Conservation (phyloP, 2,888 invertebrate species). For the Latrodectus elegans region DNA sequence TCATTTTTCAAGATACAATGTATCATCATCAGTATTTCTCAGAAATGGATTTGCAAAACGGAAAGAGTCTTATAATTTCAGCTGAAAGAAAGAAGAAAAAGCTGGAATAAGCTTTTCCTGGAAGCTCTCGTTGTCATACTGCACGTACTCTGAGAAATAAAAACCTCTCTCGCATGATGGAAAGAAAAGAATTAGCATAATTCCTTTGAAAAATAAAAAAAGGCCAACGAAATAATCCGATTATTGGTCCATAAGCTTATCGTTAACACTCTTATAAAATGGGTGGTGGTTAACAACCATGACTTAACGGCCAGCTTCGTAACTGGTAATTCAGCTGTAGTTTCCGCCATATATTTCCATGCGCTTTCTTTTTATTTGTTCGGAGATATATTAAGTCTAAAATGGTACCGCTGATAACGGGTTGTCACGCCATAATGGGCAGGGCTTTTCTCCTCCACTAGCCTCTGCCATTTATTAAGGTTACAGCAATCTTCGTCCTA, state of each 20-base stretch:
- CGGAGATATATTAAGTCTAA: slow-evolving; percentile 12
- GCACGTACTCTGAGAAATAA: neutral
- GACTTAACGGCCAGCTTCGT: slow-evolving; percentile 40
- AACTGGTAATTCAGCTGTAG: slow-evolving; percentile 33
- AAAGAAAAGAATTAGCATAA: slow-evolving; percentile 26
- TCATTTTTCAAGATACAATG: too few relatives aligned
- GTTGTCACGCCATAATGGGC: slow-evolving; percentile 19
- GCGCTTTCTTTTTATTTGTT: slow-evolving; percentile 1
- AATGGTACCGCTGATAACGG: slow-evolving; percentile 30
- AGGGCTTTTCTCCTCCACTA: slow-evolving; percentile 5
- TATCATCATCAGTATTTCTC: too few relatives aligned
- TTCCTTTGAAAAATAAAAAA: slow-evolving; percentile 15
- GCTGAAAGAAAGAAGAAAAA: neutral
- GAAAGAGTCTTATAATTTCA: neutral
- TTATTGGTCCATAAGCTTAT: slow-evolving; percentile 20
- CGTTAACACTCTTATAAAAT: slow-evolving; percentile 39
- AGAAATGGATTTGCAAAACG: too few relatives aligned
- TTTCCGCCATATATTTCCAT: slow-evolving; percentile 22
- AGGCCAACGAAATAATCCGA: slow-evolving; percentile 27
- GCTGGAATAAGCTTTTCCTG: neutral
- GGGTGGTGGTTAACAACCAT: slow-evolving; percentile 21
- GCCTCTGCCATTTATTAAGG: neutral
- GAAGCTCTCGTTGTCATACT: neutral
- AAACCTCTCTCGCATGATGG: neutral
- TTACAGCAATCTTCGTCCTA: neutral